phyloP scores from a whole-genome alignment of 2,113 vertebrate species.

The Apistogramma diplotaenia region DNA sequence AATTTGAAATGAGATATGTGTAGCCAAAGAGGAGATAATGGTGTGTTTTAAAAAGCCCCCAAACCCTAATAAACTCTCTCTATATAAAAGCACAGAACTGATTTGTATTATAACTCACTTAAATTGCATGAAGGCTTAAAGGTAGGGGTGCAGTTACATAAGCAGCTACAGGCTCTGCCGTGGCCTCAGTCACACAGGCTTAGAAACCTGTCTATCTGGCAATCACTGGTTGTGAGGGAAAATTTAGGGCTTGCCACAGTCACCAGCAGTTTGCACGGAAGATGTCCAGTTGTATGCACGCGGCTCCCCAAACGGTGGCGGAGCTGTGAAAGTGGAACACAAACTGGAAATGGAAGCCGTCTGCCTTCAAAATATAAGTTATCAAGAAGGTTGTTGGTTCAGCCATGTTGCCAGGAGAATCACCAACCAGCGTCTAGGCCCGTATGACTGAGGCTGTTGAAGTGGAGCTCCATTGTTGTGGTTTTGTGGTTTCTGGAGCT shows the following conservation, averaged over 20 bases:
- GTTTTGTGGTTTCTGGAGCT: neutral
- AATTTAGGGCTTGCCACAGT: neutral
- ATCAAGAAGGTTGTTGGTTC: neutral
- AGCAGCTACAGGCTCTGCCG: neutral
- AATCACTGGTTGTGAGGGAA: neutral
- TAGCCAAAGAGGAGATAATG: neutral
- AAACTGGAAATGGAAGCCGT: neutral
- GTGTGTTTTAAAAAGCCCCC: neutral
- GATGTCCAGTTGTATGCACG: neutral
- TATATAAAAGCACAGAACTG: neutral
- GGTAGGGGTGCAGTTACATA: neutral
- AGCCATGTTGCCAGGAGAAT: too few relatives aligned
- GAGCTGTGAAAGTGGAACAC: neutral
- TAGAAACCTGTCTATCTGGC: neutral
- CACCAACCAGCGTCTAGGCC: too few relatives aligned
- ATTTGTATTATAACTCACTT: neutral
- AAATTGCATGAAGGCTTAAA: neutral
- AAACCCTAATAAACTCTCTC: neutral
- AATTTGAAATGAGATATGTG: neutral
- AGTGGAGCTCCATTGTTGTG: neutral
- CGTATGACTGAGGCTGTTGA: too few relatives aligned
- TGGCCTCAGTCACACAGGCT: too few relatives aligned
- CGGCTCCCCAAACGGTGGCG: neutral
- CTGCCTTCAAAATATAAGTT: too few relatives aligned
- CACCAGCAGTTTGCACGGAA: neutral